phyloP scores from a whole-genome alignment of 2,113 vertebrate species.

The Pan troglodytes region NHGRI_mPanTro3-v2.1_pri NC_072408.2:121515501-121516000 shows the following conservation, averaged over 20 bases:
- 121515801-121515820: background rate
- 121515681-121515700: conserved; percentile 4
- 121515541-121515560: background rate
- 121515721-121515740: background rate
- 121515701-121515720: background rate
- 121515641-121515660: conserved; percentile 63
- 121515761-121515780: background rate
- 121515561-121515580: conserved; percentile 37
- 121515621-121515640: conserved; percentile 72
- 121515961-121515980: background rate
- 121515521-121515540: conserved; percentile 1
- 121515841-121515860: background rate
- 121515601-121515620: background rate
- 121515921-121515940: background rate
- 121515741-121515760: background rate
- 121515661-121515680: conserved; percentile 65
- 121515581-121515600: background rate
- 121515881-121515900: background rate
- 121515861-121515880: background rate
- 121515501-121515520: conserved; percentile 55
- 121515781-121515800: background rate
- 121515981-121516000: background rate
- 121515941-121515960: rapidly evolving
- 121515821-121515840: background rate
- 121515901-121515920: background rate